Percentiles rank a stretch among this genome's conserved stretches.
Evolutionary conservation across 2,888 invertebrate genomes (phyloP).

Genomic region (Auanema freiburgensis): DNA sequence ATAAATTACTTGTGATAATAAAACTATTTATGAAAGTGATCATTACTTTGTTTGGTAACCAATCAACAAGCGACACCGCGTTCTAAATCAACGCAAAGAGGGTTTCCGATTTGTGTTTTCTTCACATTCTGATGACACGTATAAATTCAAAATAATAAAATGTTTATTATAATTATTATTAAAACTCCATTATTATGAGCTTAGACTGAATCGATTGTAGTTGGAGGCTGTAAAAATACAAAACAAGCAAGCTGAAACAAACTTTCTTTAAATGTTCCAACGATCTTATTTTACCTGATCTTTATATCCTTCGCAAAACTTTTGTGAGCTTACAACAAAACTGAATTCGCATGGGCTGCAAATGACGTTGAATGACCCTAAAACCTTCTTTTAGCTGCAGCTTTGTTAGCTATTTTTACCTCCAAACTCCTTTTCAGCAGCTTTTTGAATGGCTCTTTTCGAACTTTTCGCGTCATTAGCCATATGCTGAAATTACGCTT

Average conservation of each 20-base stretch:
- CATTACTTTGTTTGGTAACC: too few species aligned
- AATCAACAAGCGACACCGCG: too few species aligned
- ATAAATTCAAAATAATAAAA: too few species aligned
- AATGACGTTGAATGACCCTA: constrained; percentile 39
- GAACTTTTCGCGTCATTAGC: constrained; percentile 50
- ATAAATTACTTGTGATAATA: too few species aligned
- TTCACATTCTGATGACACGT: too few species aligned
- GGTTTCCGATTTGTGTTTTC: too few species aligned
- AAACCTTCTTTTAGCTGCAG: neutral
- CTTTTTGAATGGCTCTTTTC: constrained; percentile 57
- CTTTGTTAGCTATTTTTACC: constrained; percentile 15
- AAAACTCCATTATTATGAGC: too few species aligned
- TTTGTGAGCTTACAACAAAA: constrained; percentile 43
- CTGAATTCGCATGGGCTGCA: constrained; percentile 47
- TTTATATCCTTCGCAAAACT: constrained; percentile 46
- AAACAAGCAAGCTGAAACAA: constrained; percentile 35
- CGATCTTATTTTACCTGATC: constrained; percentile 21
- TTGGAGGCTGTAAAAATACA: constrained; percentile 37
- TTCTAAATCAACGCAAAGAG: too few species aligned
- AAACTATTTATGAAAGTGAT: too few species aligned
- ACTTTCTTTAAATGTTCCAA: neutral
- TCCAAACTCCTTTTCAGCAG: constrained; percentile 53
- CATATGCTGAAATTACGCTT: constrained; percentile 44
- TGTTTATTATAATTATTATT: too few species aligned
- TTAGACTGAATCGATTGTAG: constrained; percentile 7